phyloP scores from a whole-genome alignment of 35 echinoderm and acorn worm genomes.

The Stichopus chloronotus region DNA sequence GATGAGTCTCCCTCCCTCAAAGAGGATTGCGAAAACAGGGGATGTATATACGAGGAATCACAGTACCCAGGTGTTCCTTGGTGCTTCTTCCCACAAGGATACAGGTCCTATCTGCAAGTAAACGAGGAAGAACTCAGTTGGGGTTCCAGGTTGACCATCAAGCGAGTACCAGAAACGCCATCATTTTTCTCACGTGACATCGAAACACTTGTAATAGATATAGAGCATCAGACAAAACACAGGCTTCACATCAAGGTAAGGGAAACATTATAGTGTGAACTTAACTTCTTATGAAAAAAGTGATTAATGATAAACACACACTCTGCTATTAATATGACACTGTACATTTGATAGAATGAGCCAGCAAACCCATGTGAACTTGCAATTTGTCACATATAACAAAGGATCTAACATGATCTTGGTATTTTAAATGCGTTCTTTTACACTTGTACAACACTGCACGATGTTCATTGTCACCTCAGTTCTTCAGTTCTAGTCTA shows the following conservation, averaged over 20 bases:
- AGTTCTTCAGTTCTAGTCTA: too few species aligned
- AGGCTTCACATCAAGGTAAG: conserved; percentile 34
- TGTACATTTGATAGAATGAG: too few species aligned
- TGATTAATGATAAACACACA: too few species aligned
- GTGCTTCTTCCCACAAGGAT: conserved; percentile 73
- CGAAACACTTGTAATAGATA: not conserved
- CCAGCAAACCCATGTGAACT: too few species aligned
- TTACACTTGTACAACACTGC: too few species aligned
- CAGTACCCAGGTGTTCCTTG: conserved; percentile 31
- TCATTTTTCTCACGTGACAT: not conserved
- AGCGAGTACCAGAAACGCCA: not conserved
- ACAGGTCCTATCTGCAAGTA: conserved; percentile 59
- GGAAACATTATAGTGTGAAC: not conserved
- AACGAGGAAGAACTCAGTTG: not conserved
- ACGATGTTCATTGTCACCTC: too few species aligned
- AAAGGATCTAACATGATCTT: too few species aligned
- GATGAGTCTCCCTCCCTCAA: not conserved
- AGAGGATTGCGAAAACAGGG: conserved; percentile 46
- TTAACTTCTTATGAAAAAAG: too few species aligned
- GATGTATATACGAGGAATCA: conserved; percentile 52
- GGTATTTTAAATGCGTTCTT: too few species aligned
- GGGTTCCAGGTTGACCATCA: not conserved
- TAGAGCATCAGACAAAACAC: conserved; percentile 7
- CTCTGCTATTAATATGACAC: too few species aligned
- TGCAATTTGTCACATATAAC: too few species aligned